A percentile compares a stretch with the other conserved stretches of the same genome.
These are phyloP conservation scores for Eucera pruinosa DNA, from an alignment of 2,888 invertebrate genomes.

Conservation along the genomic window DNA sequence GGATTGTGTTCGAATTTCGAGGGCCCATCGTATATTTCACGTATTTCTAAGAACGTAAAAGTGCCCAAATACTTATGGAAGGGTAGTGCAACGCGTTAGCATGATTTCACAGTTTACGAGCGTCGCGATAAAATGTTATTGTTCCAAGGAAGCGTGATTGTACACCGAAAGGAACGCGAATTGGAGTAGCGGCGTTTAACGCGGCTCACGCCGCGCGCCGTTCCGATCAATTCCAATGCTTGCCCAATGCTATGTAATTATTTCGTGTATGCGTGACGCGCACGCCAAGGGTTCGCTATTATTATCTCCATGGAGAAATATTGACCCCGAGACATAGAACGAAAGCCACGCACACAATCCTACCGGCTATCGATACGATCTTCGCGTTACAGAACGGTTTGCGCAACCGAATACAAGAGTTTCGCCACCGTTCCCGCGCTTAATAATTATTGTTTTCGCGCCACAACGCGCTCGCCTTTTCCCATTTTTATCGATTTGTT, in stretches of 20 bases:
- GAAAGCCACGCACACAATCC: conserved; percentile 14
- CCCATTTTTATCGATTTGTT: conserved; percentile 29
- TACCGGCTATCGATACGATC: conserved; percentile 35
- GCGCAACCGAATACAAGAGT: conserved; percentile 21
- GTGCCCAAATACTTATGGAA: no score
- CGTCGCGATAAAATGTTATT: conserved; percentile 48
- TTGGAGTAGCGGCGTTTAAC: conserved; percentile 14
- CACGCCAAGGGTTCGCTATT: conserved; percentile 59
- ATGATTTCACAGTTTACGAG: conserved; percentile 28
- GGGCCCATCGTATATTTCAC: no score
- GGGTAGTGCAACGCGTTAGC: neutral
- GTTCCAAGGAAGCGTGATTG: conserved; percentile 28
- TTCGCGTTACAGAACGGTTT: conserved; percentile 13
- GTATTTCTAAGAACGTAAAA: no score
- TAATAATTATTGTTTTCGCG: conserved; percentile 34
- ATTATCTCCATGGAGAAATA: conserved; percentile 61
- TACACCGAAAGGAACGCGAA: conserved; percentile 15
- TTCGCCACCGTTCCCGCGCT: conserved; percentile 31
- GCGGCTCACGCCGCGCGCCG: conserved; percentile 27
- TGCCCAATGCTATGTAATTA: conserved; percentile 58
- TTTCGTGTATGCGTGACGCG: conserved; percentile 53
- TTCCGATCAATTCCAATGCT: conserved; percentile 50
- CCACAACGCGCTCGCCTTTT: neutral
- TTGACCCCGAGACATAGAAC: conserved; percentile 50
- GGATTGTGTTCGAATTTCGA: no score